Base-by-base conservation (phyloP, 1,140 invertebrate genomes). In the Pseudomyrmex sp. region DNA sequence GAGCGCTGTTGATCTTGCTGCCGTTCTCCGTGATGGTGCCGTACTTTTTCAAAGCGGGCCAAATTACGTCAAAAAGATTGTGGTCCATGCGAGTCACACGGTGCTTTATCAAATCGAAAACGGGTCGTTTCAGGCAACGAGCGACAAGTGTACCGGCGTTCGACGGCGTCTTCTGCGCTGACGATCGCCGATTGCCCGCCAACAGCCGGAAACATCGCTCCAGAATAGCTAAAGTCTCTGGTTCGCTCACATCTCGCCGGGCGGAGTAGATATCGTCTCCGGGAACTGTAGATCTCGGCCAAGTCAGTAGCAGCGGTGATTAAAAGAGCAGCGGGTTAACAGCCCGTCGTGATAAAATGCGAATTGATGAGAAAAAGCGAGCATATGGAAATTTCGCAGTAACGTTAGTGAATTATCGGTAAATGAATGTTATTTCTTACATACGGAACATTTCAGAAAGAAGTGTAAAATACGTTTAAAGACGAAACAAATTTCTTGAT, bases 51-150 rank as follows among this genome's bases (percentile, higher is more conserved):
- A 98, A 96, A 58, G 96, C 96, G 7, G 97, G 97, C 96, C 97
- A 97, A 88, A 98, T 96, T 3, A 97, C 95, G 92, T 98, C 97
- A 89, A 97, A 97, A 1, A 97, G 95, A 92, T 97, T 97, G 93
- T 97, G 97, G 93, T 97, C 97, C 87, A 96, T 95, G 92, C 96
- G 96, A 35, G 97, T 97, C 83, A 97, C 93, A 84, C 96, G 95
- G 63, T 95, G 91, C 93, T 97, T 97, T 66, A 97, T 95, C 66
- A 93, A 92, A 85, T 97, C 97, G 92, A 97, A 98, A 73, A 96
- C 93, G 2, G 95, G 94, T 77, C 95, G 95, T 90, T 96, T 96
- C 15, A 97, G 93, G 87, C 96, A 96, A 92, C 96, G 95, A 75
- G 95, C 95, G 75, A 97, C 91, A 87, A 96, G 95, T 85, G 96